Conservation (phyloP, 2,113 vertebrate genomes). For the Hippolais icterina region DNA sequence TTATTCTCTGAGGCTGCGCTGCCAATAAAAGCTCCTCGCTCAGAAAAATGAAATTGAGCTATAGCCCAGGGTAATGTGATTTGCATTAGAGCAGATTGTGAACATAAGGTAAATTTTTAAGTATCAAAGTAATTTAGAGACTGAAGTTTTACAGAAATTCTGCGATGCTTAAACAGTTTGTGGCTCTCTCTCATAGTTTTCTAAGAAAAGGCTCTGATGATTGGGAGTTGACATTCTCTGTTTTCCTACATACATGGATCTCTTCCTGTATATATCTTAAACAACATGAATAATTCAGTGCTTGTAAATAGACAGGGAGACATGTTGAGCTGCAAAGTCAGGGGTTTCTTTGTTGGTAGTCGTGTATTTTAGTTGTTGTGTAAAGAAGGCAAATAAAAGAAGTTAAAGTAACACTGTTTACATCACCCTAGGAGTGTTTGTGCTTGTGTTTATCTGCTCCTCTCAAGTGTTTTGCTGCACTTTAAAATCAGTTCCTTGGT, state of each 20-base stretch:
- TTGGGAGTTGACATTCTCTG: background rate
- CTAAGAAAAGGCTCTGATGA: background rate
- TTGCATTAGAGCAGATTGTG: conserved; percentile 44
- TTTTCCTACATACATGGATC: background rate
- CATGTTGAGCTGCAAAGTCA: background rate
- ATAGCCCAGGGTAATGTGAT: conserved; percentile 13
- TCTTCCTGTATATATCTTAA: background rate
- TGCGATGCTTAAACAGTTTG: background rate
- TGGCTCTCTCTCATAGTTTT: background rate
- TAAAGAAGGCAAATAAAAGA: background rate
- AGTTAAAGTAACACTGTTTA: background rate
- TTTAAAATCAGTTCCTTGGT: background rate
- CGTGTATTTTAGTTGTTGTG: background rate
- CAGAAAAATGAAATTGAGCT: conserved; percentile 13
- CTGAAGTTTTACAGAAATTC: background rate
- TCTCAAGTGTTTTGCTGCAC: background rate
- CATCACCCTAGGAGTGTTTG: background rate
- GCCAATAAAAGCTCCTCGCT: conserved; percentile 7
- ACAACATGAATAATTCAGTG: background rate
- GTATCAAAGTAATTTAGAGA: conserved; percentile 1
- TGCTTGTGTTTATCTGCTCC: background rate
- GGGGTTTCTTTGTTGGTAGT: background rate
- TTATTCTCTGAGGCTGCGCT: conserved; percentile 10
- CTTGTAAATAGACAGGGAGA: background rate
- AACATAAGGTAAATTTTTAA: conserved; percentile 45